phyloP scores from a whole-genome alignment of 2,113 vertebrate species.

The Okapia johnstoni region DNA sequence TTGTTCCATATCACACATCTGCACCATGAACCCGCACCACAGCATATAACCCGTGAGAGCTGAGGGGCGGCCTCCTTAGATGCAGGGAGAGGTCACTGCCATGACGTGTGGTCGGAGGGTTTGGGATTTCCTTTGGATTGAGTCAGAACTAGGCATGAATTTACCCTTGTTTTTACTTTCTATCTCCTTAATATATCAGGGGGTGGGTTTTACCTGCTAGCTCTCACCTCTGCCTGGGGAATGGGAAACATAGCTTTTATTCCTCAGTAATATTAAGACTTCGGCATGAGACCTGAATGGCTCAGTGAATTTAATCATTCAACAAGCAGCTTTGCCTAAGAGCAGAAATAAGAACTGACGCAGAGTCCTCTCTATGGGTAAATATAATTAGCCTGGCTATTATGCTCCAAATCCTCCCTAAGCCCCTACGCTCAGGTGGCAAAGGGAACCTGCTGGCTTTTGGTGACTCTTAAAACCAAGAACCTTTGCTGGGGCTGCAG shows the following conservation, averaged over 20 bases:
- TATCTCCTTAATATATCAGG: neutral
- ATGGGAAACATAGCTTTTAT: neutral
- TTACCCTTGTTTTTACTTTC: neutral
- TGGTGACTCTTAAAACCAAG: slow-evolving; percentile 55
- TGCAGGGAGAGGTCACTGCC: neutral
- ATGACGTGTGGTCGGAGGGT: neutral
- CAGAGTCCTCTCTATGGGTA: slow-evolving; percentile 51
- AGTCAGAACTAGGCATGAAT: neutral
- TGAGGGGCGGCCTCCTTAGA: neutral
- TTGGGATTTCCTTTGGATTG: neutral
- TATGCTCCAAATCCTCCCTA: slow-evolving; percentile 71
- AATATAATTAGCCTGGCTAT: slow-evolving; percentile 75
- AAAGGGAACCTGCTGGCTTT: slow-evolving; percentile 65
- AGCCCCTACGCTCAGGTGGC: slow-evolving; percentile 35
- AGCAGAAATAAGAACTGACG: slow-evolving; percentile 46
- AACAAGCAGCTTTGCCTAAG: slow-evolving; percentile 49
- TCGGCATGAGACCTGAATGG: neutral
- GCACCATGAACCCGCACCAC: neutral
- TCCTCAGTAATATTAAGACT: slow-evolving; percentile 12
- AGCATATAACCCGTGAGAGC: rapidly evolving
- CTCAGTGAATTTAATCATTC: slow-evolving; percentile 54
- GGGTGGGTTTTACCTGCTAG: neutral
- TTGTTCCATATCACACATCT: neutral
- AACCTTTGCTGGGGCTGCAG: slow-evolving; percentile 55
- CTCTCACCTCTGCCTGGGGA: neutral